A percentile compares a stretch with the other conserved stretches of the same genome.
Conservation (phyloP, 1,140 invertebrate genomes). For the Cyclargus thomasi region DNA sequence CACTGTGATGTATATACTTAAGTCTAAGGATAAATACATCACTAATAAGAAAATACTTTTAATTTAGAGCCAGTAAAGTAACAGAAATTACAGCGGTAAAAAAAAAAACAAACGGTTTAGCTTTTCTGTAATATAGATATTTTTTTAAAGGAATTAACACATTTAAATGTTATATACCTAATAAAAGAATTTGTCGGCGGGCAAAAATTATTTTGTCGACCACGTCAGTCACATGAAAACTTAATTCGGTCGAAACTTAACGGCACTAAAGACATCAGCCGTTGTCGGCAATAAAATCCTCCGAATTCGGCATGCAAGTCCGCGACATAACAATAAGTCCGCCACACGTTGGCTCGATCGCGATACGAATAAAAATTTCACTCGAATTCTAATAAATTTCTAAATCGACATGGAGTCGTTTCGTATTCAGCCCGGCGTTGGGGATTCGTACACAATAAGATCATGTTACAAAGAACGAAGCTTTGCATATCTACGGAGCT, state of each 20-base stretch:
- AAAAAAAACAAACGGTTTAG: too few species aligned
- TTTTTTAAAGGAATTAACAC: too few species aligned
- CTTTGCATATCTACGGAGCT: conserved; percentile 55
- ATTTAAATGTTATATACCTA: too few species aligned
- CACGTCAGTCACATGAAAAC: not conserved
- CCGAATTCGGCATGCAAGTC: conserved; percentile 43
- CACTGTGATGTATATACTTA: too few species aligned
- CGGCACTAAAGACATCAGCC: conserved; percentile 20
- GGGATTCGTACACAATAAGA: conserved; percentile 61
- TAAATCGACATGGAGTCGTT: conserved; percentile 65
- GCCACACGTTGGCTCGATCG: conserved; percentile 34
- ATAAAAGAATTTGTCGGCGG: too few species aligned
- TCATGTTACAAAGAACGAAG: conserved; percentile 57
- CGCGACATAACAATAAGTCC: conserved; percentile 47
- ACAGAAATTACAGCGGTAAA: too few species aligned
- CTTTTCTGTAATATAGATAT: too few species aligned
- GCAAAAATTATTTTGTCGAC: too few species aligned
- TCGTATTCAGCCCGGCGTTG: conserved; percentile 51
- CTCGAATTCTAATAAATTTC: conserved; percentile 66
- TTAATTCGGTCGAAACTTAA: not conserved
- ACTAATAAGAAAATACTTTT: too few species aligned
- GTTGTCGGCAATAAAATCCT: conserved; percentile 32
- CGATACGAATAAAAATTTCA: conserved; percentile 55
- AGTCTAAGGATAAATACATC: too few species aligned
- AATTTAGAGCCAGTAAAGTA: too few species aligned